Conservation (phyloP, 2,797 vertebrate species). For the Dipus sagitta region DNA sequence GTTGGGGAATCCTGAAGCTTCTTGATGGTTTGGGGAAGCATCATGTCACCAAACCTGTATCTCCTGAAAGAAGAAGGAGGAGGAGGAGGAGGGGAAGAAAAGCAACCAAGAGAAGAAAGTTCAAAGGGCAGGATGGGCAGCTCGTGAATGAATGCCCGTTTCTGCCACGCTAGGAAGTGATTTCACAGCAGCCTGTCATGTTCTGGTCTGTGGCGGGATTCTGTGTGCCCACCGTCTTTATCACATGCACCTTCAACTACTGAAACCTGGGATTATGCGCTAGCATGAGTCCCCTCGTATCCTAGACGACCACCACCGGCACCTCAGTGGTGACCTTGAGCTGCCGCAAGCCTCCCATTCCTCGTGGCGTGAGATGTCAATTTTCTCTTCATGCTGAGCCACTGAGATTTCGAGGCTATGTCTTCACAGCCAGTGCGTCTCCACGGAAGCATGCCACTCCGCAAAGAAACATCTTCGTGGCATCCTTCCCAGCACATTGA, state of each 20-base stretch:
- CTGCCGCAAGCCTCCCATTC: rapidly evolving
- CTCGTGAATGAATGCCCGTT: not conserved
- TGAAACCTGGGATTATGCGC: too few relatives aligned
- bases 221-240: not conserved
- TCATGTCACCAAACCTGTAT: not conserved
- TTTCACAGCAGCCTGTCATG: not conserved
- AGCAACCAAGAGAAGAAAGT: too few relatives aligned
- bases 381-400: not conserved
- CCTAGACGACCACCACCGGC: too few relatives aligned
- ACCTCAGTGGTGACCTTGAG: not conserved
- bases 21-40: not conserved
- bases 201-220: not conserved
- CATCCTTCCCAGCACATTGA: not conserved
- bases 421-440: not conserved
- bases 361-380: not conserved
- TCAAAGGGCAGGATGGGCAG: too few relatives aligned
- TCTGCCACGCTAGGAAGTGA: not conserved
- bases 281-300: not conserved
- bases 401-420: not conserved
- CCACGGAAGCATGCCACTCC: not conserved
- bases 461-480: not conserved
- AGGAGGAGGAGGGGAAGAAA: too few relatives aligned
- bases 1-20: not conserved
- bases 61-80: not conserved
- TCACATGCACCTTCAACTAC: not conserved